Evolutionary conservation across 2,113 vertebrate genomes (phyloP).

Genomic region (Epinephelus fuscoguttatus): DNA sequence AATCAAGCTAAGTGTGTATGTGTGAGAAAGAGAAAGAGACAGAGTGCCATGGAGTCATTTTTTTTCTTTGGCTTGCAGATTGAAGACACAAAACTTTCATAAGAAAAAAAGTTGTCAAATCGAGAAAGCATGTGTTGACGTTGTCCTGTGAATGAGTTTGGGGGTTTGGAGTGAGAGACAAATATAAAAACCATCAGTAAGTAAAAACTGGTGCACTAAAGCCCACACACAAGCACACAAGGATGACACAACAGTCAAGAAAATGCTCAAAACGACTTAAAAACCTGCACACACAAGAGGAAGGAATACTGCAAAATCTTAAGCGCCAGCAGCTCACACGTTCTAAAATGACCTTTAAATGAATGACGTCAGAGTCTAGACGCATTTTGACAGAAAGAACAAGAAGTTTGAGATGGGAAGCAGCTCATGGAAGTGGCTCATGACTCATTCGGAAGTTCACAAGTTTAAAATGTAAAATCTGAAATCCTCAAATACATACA

Average conservation of each 20-base stretch:
- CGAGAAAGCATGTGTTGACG: constrained; percentile 35
- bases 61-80: constrained; percentile 49
- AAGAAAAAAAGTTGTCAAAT: constrained; percentile 41
- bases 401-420: background rate
- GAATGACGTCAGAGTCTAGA: background rate
- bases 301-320: background rate
- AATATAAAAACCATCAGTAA: constrained; percentile 29
- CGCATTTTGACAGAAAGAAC: constrained; percentile 11
- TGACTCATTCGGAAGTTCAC: background rate
- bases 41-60: constrained; percentile 18
- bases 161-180: constrained; percentile 27
- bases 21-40: background rate
- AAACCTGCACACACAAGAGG: background rate
- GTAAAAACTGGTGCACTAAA: background rate
- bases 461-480: background rate
- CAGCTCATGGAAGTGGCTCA: background rate
- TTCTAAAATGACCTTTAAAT: constrained; percentile 21
- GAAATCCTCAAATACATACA: too few species aligned
- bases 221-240: constrained; percentile 18
- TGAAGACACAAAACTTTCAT: constrained; percentile 64
- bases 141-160: constrained; percentile 31
- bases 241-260: constrained; percentile 13
- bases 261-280: background rate
- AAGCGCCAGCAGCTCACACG: background rate
- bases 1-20: background rate